A percentile compares a stretch with the other conserved stretches of the same genome.
phyloP scores from a whole-genome alignment of 1,140 invertebrate species.

The Drosophila athabasca region DNA sequence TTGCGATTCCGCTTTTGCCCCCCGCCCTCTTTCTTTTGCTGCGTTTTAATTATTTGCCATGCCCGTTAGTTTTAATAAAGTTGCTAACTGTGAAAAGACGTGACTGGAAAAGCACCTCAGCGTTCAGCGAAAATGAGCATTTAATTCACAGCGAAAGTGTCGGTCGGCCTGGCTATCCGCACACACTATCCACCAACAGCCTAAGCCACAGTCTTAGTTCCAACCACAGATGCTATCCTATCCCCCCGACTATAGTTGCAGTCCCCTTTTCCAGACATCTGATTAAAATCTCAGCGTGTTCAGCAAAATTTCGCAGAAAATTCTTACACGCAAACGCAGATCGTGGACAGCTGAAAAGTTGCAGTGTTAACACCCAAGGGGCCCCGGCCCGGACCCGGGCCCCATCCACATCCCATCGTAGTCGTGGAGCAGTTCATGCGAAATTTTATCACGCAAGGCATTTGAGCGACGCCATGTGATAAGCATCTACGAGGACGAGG shows the following conservation, averaged over 20 bases:
- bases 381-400: background rate
- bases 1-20: conserved; percentile 58
- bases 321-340: conserved; percentile 68
- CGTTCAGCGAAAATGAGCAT: conserved; percentile 60
- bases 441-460: conserved; percentile 78
- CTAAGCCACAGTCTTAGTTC: background rate
- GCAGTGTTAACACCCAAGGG: conserved; percentile 72
- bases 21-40: conserved; percentile 22
- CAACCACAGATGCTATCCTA: conserved; percentile 2
- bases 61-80: conserved; percentile 81
- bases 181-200: background rate
- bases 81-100: conserved; percentile 81
- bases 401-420: conserved; percentile 19
- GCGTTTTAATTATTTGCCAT: conserved; percentile 78
- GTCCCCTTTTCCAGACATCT: conserved; percentile 44
- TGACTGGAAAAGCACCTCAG: conserved; percentile 58
- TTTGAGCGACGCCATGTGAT: conserved; percentile 55
- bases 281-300: conserved; percentile 74
- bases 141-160: conserved; percentile 77
- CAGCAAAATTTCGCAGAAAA: conserved; percentile 69
- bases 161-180: conserved; percentile 15
- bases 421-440: conserved; percentile 57
- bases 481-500: conserved; percentile 49
- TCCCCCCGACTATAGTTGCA: background rate
- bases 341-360: conserved; percentile 73